Conservation (phyloP, 2,797 vertebrate genomes). For the Halcyon leucocephala region DNA sequence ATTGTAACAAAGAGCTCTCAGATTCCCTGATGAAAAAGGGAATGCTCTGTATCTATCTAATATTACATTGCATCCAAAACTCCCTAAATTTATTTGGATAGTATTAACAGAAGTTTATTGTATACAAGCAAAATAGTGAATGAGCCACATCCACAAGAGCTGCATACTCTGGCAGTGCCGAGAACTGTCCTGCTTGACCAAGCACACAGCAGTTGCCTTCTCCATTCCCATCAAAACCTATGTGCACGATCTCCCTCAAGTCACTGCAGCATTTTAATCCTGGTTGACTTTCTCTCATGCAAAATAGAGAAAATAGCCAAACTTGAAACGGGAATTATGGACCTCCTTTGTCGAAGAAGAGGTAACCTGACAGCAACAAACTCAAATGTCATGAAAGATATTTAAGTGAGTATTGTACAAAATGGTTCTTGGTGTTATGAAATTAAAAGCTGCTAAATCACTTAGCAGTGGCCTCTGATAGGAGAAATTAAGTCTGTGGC, state of each 20-base stretch:
- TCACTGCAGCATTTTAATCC: neutral
- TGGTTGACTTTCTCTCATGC: neutral
- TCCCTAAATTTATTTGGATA: neutral
- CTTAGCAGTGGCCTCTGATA: neutral
- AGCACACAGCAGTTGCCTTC: neutral
- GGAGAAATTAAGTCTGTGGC: neutral
- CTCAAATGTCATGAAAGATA: neutral
- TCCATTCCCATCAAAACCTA: neutral
- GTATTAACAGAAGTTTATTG: slow-evolving; percentile 9
- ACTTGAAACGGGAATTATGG: neutral
- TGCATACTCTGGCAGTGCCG: neutral
- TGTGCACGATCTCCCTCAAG: neutral
- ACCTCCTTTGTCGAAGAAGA: neutral
- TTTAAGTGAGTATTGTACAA: neutral
- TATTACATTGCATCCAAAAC: neutral
- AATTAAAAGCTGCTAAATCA: neutral
- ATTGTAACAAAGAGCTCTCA: slow-evolving; percentile 24
- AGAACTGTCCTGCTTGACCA: neutral
- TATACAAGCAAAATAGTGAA: neutral
- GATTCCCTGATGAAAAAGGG: neutral
- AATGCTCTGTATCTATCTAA: neutral
- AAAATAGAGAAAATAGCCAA: neutral
- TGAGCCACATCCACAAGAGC: neutral
- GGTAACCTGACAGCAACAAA: neutral
- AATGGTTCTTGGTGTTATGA: neutral